These are phyloP conservation scores for Cephus cinctus DNA, from an alignment of 1,140 invertebrate species.

Conservation along the genomic window DNA sequence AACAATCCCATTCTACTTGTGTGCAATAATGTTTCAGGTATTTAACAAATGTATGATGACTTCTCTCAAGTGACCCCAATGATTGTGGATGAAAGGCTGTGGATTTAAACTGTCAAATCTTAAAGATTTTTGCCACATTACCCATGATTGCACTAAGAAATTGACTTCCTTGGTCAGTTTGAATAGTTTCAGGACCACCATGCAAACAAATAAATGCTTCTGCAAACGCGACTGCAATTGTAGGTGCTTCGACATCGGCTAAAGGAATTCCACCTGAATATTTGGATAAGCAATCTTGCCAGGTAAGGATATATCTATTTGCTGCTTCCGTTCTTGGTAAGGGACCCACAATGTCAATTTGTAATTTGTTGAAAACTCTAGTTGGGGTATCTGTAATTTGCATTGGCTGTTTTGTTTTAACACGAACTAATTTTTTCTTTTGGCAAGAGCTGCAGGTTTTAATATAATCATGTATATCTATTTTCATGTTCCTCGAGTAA, in stretches of 20 bases:
- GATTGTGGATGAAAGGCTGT: conserved; percentile 31
- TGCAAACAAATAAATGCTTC: conserved; percentile 24
- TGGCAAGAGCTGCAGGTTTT: no score
- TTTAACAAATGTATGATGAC: conserved; percentile 12
- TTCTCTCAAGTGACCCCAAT: conserved; percentile 22
- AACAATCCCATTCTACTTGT: conserved; percentile 36
- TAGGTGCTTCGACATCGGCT: not conserved
- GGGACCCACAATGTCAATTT: conserved; percentile 12
- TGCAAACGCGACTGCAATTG: not conserved
- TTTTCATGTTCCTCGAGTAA: conserved; percentile 9
- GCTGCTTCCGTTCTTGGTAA: conserved; percentile 4
- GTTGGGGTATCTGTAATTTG: conserved; percentile 10
- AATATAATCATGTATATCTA: not conserved
- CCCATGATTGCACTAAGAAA: conserved; percentile 31
- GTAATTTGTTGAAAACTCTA: conserved; percentile 5
- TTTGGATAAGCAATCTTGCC: conserved; percentile 15
- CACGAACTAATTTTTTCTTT: not conserved
- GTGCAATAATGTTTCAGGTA: conserved; percentile 3
- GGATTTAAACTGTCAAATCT: conserved; percentile 32
- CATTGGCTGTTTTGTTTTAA: conserved; percentile 8
- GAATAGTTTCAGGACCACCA: conserved; percentile 30
- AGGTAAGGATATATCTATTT: conserved; percentile 7
- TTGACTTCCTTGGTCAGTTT: conserved; percentile 34
- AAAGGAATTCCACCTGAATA: conserved; percentile 18
- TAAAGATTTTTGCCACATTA: conserved; percentile 24